Conservation (phyloP, 2,113 vertebrate genomes). For the Riparia riparia region DNA sequence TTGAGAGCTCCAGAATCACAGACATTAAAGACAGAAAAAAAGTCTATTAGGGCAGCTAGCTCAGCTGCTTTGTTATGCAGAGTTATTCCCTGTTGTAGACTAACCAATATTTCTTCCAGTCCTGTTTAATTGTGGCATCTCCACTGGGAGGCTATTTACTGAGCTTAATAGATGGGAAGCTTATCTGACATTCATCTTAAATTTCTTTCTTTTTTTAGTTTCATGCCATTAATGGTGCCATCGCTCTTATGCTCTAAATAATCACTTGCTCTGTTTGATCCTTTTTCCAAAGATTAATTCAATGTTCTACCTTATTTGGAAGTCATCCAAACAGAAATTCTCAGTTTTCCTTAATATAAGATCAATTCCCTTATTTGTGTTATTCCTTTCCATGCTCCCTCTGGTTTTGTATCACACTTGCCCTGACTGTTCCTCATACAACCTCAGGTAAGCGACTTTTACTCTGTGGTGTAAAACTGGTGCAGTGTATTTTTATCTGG, state of each 20-base stretch:
- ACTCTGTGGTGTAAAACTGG: background rate
- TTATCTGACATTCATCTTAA: constrained; percentile 68
- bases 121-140: constrained; percentile 61
- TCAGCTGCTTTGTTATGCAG: constrained; percentile 52
- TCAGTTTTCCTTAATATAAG: constrained; percentile 34
- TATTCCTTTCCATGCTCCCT: constrained; percentile 66
- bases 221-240: constrained; percentile 37
- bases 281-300: constrained; percentile 40
- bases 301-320: constrained; percentile 26
- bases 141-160: constrained; percentile 55
- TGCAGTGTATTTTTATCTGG: background rate
- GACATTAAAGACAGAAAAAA: background rate
- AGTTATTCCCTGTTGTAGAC: constrained; percentile 49
- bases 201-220: constrained; percentile 50
- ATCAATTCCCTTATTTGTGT: constrained; percentile 41
- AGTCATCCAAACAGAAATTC: background rate
- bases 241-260: constrained; percentile 36
- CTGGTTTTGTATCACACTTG: background rate
- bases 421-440: background rate
- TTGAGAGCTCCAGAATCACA: constrained; percentile 8
- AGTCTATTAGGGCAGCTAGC: background rate
- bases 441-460: constrained; percentile 50
- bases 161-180: constrained; percentile 59
- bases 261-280: constrained; percentile 54
- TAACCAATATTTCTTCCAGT: constrained; percentile 62